Conservation (phyloP, 2,113 vertebrate genomes). For the Dinomys branickii region DNA sequence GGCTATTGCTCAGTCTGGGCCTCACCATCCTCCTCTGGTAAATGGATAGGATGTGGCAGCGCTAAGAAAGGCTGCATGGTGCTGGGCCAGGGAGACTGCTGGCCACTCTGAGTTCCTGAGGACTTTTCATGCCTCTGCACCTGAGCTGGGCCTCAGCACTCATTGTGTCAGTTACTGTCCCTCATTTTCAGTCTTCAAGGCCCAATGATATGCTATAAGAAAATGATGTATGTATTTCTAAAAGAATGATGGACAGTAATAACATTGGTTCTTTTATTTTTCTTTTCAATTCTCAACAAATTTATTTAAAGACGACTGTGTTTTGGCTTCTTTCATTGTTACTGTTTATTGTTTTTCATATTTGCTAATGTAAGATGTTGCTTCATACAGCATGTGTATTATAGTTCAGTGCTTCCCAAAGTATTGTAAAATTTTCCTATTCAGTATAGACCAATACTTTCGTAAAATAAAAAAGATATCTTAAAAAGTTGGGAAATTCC, state of each 20-base stretch:
- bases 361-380: neutral
- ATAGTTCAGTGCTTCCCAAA: neutral
- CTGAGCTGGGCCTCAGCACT: neutral
- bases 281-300: neutral
- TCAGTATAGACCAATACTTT: neutral
- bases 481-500: neutral
- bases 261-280: neutral
- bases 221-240: neutral
- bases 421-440: neutral
- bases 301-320: neutral
- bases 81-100: neutral
- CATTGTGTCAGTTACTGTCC: neutral
- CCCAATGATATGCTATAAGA: neutral
- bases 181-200: neutral
- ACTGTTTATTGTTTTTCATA: neutral
- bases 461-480: neutral
- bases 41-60: fast-evolving
- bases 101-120: fast-evolving
- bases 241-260: neutral
- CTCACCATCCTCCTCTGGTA: neutral
- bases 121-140: neutral
- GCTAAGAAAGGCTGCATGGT: fast-evolving
- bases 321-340: neutral
- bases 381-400: neutral
- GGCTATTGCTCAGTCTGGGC: fast-evolving